A percentile compares a stretch with the other conserved stretches of the same genome.
These are phyloP conservation scores for Laodelphax striatellus DNA, from an alignment of 1,140 invertebrate genomes.

Conservation along the genomic window DNA sequence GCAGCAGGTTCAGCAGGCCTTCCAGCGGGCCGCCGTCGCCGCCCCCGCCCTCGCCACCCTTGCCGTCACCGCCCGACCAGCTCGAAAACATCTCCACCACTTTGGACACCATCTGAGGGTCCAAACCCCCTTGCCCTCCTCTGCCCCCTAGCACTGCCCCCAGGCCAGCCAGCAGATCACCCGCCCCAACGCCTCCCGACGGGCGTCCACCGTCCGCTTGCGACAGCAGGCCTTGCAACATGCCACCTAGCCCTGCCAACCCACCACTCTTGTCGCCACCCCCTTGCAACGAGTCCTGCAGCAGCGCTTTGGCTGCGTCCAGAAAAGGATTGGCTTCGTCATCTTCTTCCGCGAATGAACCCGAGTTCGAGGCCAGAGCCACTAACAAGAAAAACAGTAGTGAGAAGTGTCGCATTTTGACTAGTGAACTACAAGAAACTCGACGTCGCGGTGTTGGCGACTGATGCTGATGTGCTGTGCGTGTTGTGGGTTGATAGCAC, in stretches of 20 bases:
- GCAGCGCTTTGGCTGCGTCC: conserved; percentile 23
- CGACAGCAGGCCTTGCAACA: conserved; percentile 13
- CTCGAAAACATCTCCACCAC: conserved; percentile 37
- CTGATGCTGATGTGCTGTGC: too few relatives aligned
- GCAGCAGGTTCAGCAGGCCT: conserved; percentile 46
- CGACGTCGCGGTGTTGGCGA: too few relatives aligned
- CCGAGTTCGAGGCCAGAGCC: too few relatives aligned
- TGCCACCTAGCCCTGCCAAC: conserved; percentile 7
- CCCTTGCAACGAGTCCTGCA: conserved; percentile 21
- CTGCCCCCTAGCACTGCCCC: conserved; percentile 25
- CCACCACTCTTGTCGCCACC: conserved; percentile 5
- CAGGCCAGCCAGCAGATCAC: conserved; percentile 15
- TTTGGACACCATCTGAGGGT: conserved; percentile 38
- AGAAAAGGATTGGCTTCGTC: conserved; percentile 25
- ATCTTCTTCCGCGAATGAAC: background rate
- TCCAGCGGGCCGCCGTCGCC: conserved; percentile 28
- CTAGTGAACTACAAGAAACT: too few relatives aligned
- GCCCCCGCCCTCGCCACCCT: conserved; percentile 8
- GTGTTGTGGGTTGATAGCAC: too few relatives aligned
- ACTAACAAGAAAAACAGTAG: too few relatives aligned
- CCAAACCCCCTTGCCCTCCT: conserved; percentile 34
- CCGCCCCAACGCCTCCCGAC: conserved; percentile 18
- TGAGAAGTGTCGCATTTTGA: too few relatives aligned
- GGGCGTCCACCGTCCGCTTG: conserved; percentile 11
- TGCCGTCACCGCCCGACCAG: conserved; percentile 11